These are phyloP conservation scores for Scleropages formosus DNA, from an alignment of 2,797 vertebrate species.

Conservation along the genomic window DNA sequence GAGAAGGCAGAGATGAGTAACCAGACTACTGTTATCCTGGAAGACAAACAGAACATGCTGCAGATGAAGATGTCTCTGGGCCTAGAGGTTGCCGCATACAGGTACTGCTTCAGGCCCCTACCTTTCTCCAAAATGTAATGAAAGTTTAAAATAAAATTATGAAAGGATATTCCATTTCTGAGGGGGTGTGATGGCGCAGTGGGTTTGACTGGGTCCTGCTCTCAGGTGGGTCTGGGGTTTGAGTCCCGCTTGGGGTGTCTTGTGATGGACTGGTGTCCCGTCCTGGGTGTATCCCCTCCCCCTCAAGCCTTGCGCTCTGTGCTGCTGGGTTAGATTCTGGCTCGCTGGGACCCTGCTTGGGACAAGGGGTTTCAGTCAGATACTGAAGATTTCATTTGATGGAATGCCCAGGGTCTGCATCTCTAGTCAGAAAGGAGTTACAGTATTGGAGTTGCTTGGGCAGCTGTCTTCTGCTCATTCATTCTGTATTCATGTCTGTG, in stretches of 20 bases:
- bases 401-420: conserved; percentile 38
- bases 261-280: no score
- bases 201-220: no score
- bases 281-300: no score
- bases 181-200: no score
- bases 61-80: conserved; percentile 87
- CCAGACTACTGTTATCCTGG: conserved; percentile 74
- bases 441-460: conserved; percentile 50
- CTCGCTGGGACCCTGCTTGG: no score
- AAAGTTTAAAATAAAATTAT: no score
- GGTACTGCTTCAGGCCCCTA: conserved; percentile 63
- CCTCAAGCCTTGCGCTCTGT: no score
- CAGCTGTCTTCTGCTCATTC: conserved; percentile 28
- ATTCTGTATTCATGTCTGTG: conserved; percentile 29
- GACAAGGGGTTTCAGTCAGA: no score
- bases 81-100: conserved; percentile 88
- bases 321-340: no score
- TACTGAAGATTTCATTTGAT: no score
- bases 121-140: neutral
- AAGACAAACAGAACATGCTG: conserved; percentile 76
- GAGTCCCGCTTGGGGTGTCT: no score
- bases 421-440: conserved; percentile 30
- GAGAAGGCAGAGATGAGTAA: conserved; percentile 72
- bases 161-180: no score
- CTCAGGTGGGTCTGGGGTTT: neutral